These are phyloP conservation scores for Clistopyga incitator DNA, from an alignment of 2,888 invertebrate genomes.

Conservation along the genomic window DNA sequence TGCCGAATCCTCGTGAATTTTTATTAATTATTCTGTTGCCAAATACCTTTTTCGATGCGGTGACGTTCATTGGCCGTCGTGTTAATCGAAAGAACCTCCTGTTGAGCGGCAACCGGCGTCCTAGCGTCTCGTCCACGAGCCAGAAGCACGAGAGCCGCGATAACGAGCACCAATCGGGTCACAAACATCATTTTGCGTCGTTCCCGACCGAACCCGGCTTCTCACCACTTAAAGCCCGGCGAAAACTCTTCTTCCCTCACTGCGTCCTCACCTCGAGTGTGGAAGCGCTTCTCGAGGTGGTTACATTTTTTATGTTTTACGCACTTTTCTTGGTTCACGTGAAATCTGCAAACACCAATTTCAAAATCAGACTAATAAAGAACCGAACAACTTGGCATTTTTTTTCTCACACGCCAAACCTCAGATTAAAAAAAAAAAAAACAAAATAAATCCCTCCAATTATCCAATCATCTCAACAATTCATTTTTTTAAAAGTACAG, in stretches of 20 bases:
- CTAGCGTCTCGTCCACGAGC: constrained; percentile 72
- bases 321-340: constrained; percentile 4
- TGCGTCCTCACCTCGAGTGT: constrained; percentile 49
- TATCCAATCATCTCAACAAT: constrained; percentile 19
- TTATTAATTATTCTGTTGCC: neutral
- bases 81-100: constrained; percentile 64
- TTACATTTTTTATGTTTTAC: constrained; percentile 61
- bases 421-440: constrained; percentile 2
- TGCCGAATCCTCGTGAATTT: neutral
- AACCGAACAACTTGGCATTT: constrained; percentile 2
- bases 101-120: constrained; percentile 72
- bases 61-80: constrained; percentile 68
- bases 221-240: neutral
- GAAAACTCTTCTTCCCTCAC: constrained; percentile 14
- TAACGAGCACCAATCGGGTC: constrained; percentile 71
- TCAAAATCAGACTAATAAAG: neutral
- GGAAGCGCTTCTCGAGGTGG: constrained; percentile 41
- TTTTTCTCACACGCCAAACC: neutral
- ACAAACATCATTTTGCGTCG: constrained; percentile 72
- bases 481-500: neutral
- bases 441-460: too few relatives aligned
- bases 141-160: constrained; percentile 69
- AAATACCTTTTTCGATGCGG: constrained; percentile 74
- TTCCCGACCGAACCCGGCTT: constrained; percentile 21
- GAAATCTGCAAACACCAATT: neutral